Evolutionary conservation across 2,888 invertebrate genomes (phyloP), one percentile per base, ranked within the genome.

Genomic region (Eupithecia subfuscata): DNA sequence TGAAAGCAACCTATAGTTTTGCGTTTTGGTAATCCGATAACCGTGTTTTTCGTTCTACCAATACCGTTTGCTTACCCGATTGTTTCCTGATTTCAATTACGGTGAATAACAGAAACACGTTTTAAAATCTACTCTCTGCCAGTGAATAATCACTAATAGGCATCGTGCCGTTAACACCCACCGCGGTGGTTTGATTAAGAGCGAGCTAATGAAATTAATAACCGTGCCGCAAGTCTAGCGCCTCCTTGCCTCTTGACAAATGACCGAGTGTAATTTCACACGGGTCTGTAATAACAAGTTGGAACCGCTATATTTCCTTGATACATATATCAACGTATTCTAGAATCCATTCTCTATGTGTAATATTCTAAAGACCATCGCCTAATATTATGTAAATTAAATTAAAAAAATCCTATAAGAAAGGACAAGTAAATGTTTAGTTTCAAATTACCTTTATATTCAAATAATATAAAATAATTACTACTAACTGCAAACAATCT

Each of bases 221-320:
- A 92, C 92, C 90, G 86, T 89, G 87, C 88, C 87, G 88, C 87
- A 84, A 87, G 84, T 87, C 87, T 86, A 87, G 89, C 88, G 91
- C 90, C 92, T 91, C 88, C 89, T 89, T 87, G 87, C 84, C 86
- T 86, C 90, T 72, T 93, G 94, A 95, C 93, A 92, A 94, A 95
- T 92, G 91, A 89, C 89, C 91, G 92, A 85, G 87, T 95, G 94
- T 92, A 92, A 94, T 94, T 92, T 94, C 93, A 94, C 91, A 91
- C 92, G 91, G 86, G 88, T 84, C 86, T 85, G 87, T 92, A 87
- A 91, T 65, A 86, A 84, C 82, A 84, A 83, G 86, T 43, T 68
- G 22, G 68, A 68, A 79, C 80, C 40, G 43, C 40, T 68, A 25
- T 40, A 64, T 64, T 34, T 34, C 16, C 64, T 64, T 64, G 64